phyloP scores from a whole-genome alignment of 2,797 vertebrate species.

The Ctenosaura bakeri region DNA sequence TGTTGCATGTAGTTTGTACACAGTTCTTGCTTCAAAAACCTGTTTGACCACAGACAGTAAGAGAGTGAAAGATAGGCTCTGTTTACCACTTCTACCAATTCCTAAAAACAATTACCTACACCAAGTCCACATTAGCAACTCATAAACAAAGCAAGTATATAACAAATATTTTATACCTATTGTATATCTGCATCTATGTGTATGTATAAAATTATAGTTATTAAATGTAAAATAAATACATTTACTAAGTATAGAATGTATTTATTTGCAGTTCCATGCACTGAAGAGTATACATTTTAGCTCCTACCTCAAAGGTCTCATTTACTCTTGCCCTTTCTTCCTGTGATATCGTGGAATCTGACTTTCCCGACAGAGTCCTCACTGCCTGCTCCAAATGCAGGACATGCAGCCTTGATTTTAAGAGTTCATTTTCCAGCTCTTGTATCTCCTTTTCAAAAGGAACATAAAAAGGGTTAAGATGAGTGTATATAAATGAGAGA shows the following conservation, averaged over 20 bases:
- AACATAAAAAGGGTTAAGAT: not conserved
- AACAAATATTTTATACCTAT: not conserved
- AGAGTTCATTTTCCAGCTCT: constrained; percentile 19
- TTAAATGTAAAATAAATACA: constrained; percentile 1
- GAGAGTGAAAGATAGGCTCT: not conserved
- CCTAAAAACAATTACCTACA: not conserved
- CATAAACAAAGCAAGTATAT: not conserved
- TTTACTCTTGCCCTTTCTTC: not conserved
- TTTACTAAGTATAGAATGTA: not conserved
- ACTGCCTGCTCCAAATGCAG: not conserved
- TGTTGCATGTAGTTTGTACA: not conserved
- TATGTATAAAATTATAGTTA: not conserved
- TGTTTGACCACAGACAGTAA: not conserved
- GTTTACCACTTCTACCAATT: too few species aligned
- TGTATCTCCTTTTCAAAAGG: constrained; percentile 29
- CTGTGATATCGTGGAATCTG: not conserved
- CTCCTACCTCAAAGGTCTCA: constrained; percentile 40
- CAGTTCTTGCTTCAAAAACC: constrained; percentile 8
- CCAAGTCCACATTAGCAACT: not conserved
- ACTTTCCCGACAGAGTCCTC: not conserved
- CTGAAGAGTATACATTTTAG: not conserved
- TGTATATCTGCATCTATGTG: not conserved
- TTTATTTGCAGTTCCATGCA: not conserved
- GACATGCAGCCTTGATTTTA: not conserved
- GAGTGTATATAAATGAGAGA: not conserved